phyloP scores from a whole-genome alignment of 2,888 invertebrate genomes.

The Aethes cnicana region DNA sequence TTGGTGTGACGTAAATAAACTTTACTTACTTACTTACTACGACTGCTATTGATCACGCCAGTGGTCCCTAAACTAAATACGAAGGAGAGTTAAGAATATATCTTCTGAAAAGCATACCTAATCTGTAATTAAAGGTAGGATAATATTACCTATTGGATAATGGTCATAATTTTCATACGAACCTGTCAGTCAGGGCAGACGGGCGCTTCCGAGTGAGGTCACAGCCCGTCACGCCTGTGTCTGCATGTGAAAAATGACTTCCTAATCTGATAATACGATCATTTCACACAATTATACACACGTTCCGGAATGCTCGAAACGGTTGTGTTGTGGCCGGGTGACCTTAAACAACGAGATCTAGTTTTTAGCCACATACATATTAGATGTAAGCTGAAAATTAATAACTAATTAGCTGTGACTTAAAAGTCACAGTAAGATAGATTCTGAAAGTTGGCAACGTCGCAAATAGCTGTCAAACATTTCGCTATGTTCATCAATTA shows the following conservation, averaged over 20 bases:
- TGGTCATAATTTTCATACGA: conserved; percentile 16
- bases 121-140: background rate
- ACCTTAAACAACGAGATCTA: conserved; percentile 36
- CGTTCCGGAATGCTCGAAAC: conserved; percentile 33
- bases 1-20: too few species aligned
- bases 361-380: background rate
- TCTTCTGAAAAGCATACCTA: background rate
- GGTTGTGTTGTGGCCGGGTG: conserved; percentile 24
- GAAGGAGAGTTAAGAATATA: too few species aligned
- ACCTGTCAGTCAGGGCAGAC: conserved; percentile 25
- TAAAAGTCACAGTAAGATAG: too few species aligned
- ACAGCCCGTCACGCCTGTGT: conserved; percentile 48
- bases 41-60: too few species aligned
- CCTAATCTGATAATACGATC: conserved; percentile 66
- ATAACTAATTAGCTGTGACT: too few species aligned
- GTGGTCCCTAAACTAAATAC: too few species aligned
- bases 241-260: conserved; percentile 59
- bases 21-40: too few species aligned
- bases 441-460: too few species aligned
- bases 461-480: too few species aligned
- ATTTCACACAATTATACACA: conserved; percentile 41
- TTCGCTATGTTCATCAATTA: too few species aligned
- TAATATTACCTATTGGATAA: conserved; percentile 1
- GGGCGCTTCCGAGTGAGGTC: conserved; percentile 38
- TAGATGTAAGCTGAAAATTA: too few species aligned